phyloP scores from a whole-genome alignment of 2,113 vertebrate species.

The Epinephelus moara region DNA sequence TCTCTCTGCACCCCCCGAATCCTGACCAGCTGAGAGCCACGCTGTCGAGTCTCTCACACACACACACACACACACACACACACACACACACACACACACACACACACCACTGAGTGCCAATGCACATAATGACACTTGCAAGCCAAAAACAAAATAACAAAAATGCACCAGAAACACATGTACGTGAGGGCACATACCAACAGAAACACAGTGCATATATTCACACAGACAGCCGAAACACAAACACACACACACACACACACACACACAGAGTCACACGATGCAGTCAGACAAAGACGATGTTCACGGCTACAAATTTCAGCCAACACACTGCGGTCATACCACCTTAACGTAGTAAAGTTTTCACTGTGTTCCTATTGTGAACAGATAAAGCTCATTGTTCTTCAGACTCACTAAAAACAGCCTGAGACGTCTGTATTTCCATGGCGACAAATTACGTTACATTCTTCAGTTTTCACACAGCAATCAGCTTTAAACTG shows the following conservation, averaged over 20 bases:
- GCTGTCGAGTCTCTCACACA: constrained; percentile 48
- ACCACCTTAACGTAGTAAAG: constrained; percentile 24
- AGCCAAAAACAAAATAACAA: constrained; percentile 33
- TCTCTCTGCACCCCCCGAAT: constrained; percentile 51
- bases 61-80: constrained; percentile 28
- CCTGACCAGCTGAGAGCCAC: constrained; percentile 72
- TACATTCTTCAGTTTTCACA: constrained; percentile 9
- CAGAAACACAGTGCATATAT: background rate
- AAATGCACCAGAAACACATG: constrained; percentile 19
- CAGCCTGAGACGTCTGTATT: background rate
- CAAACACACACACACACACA: background rate
- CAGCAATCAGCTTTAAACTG: background rate
- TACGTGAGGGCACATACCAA: background rate
- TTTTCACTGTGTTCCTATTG: background rate
- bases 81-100: constrained; percentile 2
- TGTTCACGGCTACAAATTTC: constrained; percentile 8
- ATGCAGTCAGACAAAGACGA: constrained; percentile 18
- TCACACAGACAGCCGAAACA: constrained; percentile 1
- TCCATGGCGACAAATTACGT: constrained; percentile 7
- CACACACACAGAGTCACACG: constrained; percentile 23
- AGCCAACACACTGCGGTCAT: constrained; percentile 6
- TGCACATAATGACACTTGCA: constrained; percentile 13
- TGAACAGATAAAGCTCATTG: constrained; percentile 14
- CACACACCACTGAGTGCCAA: constrained; percentile 7
- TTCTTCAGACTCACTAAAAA: constrained; percentile 18